Evolutionary conservation across 1,140 invertebrate species (phyloP).

Genomic region (Drosophila baimaii): DNA sequence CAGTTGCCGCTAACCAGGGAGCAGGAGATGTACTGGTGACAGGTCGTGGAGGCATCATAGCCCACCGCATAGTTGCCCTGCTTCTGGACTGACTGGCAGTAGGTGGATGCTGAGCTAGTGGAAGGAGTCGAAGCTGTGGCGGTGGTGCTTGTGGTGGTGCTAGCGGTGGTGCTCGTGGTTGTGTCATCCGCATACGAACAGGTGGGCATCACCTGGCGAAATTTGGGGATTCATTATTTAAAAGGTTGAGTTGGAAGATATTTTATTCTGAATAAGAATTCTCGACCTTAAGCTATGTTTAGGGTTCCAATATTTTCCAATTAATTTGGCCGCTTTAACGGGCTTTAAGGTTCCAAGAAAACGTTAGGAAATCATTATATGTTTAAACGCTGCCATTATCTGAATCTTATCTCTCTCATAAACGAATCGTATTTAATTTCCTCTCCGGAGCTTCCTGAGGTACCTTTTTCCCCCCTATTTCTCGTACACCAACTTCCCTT

Average conservation of each 20-base stretch:
- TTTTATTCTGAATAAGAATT: too few species aligned
- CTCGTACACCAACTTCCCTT: conserved; percentile 1
- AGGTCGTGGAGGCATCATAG: conserved; percentile 52
- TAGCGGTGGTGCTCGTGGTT: conserved; percentile 32
- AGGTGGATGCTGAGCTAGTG: conserved; percentile 45
- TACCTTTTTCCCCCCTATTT: not conserved
- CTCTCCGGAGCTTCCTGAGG: not conserved
- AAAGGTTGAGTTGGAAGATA: not conserved
- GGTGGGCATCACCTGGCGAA: conserved; percentile 40
- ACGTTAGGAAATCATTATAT: not conserved
- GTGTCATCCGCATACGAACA: conserved; percentile 60
- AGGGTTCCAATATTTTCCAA: not conserved
- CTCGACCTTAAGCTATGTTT: not conserved
- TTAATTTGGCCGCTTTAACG: too few species aligned
- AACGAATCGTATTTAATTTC: conserved; percentile 14
- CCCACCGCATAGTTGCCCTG: conserved; percentile 59
- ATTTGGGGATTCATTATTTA: not conserved
- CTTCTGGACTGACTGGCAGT: conserved; percentile 55
- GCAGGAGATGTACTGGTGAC: conserved; percentile 73
- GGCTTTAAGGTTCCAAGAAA: not conserved
- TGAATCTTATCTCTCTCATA: not conserved
- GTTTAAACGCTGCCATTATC: not conserved
- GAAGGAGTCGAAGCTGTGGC: conserved; percentile 18
- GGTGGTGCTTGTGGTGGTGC: conserved; percentile 36
- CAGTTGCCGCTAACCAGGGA: conserved; percentile 41